Evolutionary conservation across 2,888 invertebrate genomes (phyloP), one percentile per base, ranked within the genome.

Genomic region (Erebia epiphron): DNA sequence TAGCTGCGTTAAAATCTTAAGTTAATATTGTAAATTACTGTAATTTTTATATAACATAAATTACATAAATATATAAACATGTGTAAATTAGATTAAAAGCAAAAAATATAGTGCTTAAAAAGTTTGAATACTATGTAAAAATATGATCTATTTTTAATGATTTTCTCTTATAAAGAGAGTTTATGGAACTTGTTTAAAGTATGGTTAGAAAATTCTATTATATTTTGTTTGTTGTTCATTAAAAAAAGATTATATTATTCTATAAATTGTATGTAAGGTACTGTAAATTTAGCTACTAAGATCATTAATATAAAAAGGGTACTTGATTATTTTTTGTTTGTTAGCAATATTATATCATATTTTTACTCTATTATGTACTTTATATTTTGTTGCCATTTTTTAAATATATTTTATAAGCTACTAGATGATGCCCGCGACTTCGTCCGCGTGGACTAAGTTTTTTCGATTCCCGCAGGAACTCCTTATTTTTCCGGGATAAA

Each of bases 111-210:
- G 43, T 46, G 52, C 18, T 41, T 64, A 52, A 41, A 49, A 35
- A 35, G 5, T 35, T 35, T 35, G 35, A 35, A 67, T 67, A 49
- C 46, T 35, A 21, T 21, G 21, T 21, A 16, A 54, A 65, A 56
- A 65, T 65, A 65, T 65, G 14, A 65, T 66, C 66, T 66, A 66
- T 66, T 66, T 66, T 66, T 57, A 66, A 66, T 56, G 43, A 46
- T 56, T 46, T 13, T 49, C 7, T 43, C 5, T 66, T 43, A 14
- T 14, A 56, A 66, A 46, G 35, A 49, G 26, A 46, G 46, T 18
- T 11, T 46, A 49, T 49, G 49, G 21, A 10, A 67, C n/a, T 52
- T 62, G 61, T 67, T 52, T 50, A 46, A 10, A 7, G 35, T 7
- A 7, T 35, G 5, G 35, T 35, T 35, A 35, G 35, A 35, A 35